phyloP scores from a whole-genome alignment of 2,888 invertebrate genomes.

The Epinotia ramella region DNA sequence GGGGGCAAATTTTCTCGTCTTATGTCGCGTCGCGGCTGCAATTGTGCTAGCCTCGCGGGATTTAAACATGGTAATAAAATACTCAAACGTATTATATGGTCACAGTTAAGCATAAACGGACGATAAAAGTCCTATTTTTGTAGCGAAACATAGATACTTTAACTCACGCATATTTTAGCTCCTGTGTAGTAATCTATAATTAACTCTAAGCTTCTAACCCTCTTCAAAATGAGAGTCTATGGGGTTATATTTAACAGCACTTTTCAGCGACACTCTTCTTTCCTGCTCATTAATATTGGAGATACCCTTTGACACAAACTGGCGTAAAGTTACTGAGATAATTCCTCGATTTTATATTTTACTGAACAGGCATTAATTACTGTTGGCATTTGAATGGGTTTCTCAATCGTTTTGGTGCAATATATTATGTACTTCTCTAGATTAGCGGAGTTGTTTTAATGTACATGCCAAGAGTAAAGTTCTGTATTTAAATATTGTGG shows the following conservation, averaged over 20 bases:
- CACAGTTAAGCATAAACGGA: too few species aligned
- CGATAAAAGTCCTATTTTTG: too few species aligned
- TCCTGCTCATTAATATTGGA: not conserved
- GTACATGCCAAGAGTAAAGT: not conserved
- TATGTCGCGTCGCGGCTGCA: too few species aligned
- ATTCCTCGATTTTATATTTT: not conserved
- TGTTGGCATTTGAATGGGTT: not conserved
- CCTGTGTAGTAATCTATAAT: too few species aligned
- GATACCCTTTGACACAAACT: not conserved
- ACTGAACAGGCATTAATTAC: not conserved
- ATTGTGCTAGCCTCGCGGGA: too few species aligned
- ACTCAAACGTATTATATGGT: too few species aligned
- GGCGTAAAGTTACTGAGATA: not conserved
- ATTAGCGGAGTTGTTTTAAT: not conserved
- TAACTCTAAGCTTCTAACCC: too few species aligned
- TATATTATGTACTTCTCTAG: not conserved
- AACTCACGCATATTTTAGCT: too few species aligned
- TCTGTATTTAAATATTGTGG: constrained; percentile 10
- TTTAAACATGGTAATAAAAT: too few species aligned
- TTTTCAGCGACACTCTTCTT: not conserved
- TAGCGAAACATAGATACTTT: too few species aligned
- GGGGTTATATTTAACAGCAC: not conserved
- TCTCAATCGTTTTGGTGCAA: not conserved
- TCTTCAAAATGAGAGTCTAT: not conserved
- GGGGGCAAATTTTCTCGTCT: too few species aligned